Evolutionary conservation across 2,888 invertebrate species (phyloP), one percentile per base, ranked within the genome.

Genomic region (Geotrupes spiniger): DNA sequence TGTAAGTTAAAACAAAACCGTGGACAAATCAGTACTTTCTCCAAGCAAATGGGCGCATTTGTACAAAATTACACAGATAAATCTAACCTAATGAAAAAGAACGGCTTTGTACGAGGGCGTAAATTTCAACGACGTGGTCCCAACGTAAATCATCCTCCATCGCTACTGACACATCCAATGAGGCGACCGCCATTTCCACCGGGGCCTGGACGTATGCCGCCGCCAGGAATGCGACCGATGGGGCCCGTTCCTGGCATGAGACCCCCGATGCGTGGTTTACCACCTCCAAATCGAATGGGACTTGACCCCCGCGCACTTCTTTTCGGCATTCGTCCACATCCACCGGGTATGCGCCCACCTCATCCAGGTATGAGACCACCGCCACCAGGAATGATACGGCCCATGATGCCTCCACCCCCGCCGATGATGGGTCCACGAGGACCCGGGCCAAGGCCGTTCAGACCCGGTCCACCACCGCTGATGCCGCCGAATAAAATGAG

Each of bases 161-260:
- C 57, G 15, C 49, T 57, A 39, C 42, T 57, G 15, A 40, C 54
- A 10, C 51, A 52, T 44, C 56, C 56, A n/a, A 47, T 47, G 47
- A 41, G 47, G 28, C 25, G 64, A 49, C 59, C 59, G 42, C 60
- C 57, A 33, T 59, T 60, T 46, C 61, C 58, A 17, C 57, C 52
- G 9, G 53, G 52, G 15, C 58, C 61, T 29, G 59, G 50, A 16
- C 41, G 56, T 31, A 26, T 52, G 33, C 56, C 56, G 27, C 67
- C 63, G 4, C 64, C 65, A 12, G 63, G 66, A 9, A 62, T 65
- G 62, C 53, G 64, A 36, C 68, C 66, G 1, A 60, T 61, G 57
- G 57, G 59, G 4, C 56, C 57, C 36, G 42, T 48, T 12, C 60
- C 60, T 40, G 59, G 61, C 27, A 62, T 68, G 62, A 57, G 65